Evolutionary conservation across 2,888 invertebrate genomes (phyloP).

Genomic region (Philereme transversata): DNA sequence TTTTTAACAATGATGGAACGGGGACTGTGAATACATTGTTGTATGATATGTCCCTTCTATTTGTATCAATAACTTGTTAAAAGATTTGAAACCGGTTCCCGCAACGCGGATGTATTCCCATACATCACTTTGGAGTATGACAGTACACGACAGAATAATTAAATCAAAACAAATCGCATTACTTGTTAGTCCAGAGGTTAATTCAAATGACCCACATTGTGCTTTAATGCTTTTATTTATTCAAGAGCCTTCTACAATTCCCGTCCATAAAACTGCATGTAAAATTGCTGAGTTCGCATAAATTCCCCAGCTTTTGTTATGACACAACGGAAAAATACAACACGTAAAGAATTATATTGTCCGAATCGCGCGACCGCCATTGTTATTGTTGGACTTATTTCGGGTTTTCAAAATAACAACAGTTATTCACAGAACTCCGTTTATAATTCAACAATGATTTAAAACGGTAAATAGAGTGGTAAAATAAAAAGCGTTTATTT

Average conservation of each 20-base stretch:
- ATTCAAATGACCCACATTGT: not conserved
- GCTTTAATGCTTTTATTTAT: constrained; percentile 2
- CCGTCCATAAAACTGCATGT: constrained; percentile 22
- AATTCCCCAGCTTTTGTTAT: constrained; percentile 23
- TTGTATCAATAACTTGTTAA: too few relatives aligned
- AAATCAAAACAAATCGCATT: too few relatives aligned
- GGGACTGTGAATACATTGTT: too few relatives aligned
- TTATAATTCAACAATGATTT: constrained; percentile 18
- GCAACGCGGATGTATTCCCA: too few relatives aligned
- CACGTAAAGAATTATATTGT: constrained; percentile 30
- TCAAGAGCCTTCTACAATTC: constrained; percentile 2
- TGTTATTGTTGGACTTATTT: constrained; percentile 31
- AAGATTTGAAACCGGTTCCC: too few relatives aligned
- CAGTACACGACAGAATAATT: too few relatives aligned
- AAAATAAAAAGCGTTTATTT: constrained; percentile 7
- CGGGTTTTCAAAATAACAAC: constrained; percentile 26
- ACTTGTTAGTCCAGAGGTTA: too few relatives aligned
- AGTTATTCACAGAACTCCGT: constrained; percentile 14
- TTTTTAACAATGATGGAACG: too few relatives aligned
- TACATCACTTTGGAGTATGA: too few relatives aligned
- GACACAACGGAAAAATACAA: constrained; percentile 27
- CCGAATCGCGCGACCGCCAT: constrained; percentile 29
- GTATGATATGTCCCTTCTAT: too few relatives aligned
- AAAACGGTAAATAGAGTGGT: constrained; percentile 10
- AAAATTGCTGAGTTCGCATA: constrained; percentile 19